A percentile compares a stretch with the other conserved stretches of the same genome.
phyloP scores from a whole-genome alignment of 1,140 invertebrate species.

The Holotrichia oblita region DNA sequence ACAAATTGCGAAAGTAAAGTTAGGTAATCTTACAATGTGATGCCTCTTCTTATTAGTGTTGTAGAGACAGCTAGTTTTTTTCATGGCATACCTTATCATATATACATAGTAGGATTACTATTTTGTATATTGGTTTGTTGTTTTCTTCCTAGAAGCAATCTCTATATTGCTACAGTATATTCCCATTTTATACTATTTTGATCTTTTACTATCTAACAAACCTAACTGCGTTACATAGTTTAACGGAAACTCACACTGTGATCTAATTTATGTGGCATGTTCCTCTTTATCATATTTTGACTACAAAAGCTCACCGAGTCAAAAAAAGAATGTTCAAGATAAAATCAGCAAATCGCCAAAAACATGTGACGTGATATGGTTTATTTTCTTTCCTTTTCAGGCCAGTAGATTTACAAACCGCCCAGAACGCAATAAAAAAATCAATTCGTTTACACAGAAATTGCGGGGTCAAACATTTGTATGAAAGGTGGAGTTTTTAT shows the following conservation, averaged over 20 bases:
- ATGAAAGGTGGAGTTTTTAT: conserved; percentile 32
- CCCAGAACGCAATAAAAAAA: conserved; percentile 27
- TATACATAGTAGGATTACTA: no score
- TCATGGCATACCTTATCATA: no score
- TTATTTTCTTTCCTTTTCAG: conserved; percentile 17
- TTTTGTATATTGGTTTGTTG: no score
- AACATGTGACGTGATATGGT: conserved; percentile 16
- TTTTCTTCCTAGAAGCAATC: no score
- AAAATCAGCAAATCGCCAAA: background rate
- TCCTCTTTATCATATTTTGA: background rate
- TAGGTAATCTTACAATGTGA: no score
- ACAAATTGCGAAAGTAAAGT: no score
- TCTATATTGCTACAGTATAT: no score
- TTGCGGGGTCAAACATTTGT: conserved; percentile 31
- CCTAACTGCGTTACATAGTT: no score
- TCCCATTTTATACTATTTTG: no score
- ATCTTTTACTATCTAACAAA: no score
- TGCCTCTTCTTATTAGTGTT: no score
- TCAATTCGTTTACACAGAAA: conserved; percentile 30
- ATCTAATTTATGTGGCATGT: background rate
- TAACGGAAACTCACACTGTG: background rate
- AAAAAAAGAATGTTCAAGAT: background rate
- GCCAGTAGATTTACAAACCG: conserved; percentile 16
- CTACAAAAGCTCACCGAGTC: background rate
- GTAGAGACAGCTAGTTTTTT: no score